phyloP scores from a whole-genome alignment of 2,888 invertebrate genomes.

The Dastarcus helophoroides region DNA sequence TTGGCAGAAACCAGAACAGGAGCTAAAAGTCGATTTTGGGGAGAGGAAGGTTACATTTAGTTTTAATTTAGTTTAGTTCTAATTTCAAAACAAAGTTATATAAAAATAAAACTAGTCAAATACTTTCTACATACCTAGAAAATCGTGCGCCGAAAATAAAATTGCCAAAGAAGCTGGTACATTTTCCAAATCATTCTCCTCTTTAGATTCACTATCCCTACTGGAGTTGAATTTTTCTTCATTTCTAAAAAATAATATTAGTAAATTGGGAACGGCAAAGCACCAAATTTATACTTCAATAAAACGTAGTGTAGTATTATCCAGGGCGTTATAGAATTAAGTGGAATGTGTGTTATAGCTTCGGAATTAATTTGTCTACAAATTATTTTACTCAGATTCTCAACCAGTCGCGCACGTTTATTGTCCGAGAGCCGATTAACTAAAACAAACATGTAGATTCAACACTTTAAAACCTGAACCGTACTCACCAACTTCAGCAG shows the following conservation, averaged over 20 bases:
- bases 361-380: slow-evolving; percentile 69
- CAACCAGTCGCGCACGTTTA: slow-evolving; percentile 54
- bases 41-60: no score
- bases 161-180: slow-evolving; percentile 64
- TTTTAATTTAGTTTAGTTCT: no score
- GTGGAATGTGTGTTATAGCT: slow-evolving; percentile 49
- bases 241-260: slow-evolving; percentile 5
- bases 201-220: not conserved
- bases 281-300: slow-evolving; percentile 42
- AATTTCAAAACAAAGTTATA: slow-evolving; percentile 8
- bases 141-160: slow-evolving; percentile 74
- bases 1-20: no score
- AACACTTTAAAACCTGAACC: slow-evolving; percentile 10
- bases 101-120: slow-evolving; percentile 1
- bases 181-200: slow-evolving; percentile 39
- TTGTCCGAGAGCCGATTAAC: slow-evolving; percentile 42
- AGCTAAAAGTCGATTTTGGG: no score
- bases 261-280: no score
- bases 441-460: slow-evolving; percentile 18
- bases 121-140: slow-evolving; percentile 49
- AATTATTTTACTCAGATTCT: slow-evolving; percentile 63
- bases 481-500: slow-evolving; percentile 39
- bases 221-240: slow-evolving; percentile 6
- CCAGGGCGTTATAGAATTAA: slow-evolving; percentile 69
- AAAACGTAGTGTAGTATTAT: slow-evolving; percentile 71